These are phyloP conservation scores for Megalops cyprinoides DNA, from an alignment of 2,797 vertebrate genomes.

Conservation along the genomic window DNA sequence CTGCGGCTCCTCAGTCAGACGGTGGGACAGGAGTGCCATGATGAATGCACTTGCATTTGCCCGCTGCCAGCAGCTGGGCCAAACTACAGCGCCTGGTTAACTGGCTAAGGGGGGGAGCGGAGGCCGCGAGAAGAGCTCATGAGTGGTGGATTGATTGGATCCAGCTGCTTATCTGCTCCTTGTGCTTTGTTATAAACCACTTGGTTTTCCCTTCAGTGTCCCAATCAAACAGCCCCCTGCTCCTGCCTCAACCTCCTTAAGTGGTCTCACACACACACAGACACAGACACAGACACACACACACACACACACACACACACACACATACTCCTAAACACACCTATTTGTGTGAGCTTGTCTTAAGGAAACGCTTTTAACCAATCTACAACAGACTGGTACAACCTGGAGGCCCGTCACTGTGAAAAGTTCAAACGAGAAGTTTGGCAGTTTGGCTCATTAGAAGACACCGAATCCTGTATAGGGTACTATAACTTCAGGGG, in stretches of 20 bases:
- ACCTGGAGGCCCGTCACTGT: no score
- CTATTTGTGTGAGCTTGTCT: no score
- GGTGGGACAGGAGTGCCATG: constrained; percentile 40
- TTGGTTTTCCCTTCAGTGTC: constrained; percentile 35
- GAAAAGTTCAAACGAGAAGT: no score
- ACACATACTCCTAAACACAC: no score
- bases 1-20: not conserved
- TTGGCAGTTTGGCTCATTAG: no score
- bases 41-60: constrained; percentile 59
- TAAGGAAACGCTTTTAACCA: no score
- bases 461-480: no score
- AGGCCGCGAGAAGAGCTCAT: constrained; percentile 53
- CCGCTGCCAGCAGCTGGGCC: constrained; percentile 60
- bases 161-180: constrained; percentile 46
- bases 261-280: not conserved
- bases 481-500: not conserved
- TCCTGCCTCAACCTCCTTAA: not conserved
- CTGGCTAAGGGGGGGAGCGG: constrained; percentile 59
- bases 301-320: constrained; percentile 1
- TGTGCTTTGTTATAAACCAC: constrained; percentile 45
- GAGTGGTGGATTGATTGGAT: constrained; percentile 61
- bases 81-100: constrained; percentile 61
- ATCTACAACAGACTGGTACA: no score
- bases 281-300: constrained; percentile 17
- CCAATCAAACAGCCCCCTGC: not conserved